Evolutionary conservation across 2,888 invertebrate genomes (phyloP).

Genomic region (Achlya flavicornis): DNA sequence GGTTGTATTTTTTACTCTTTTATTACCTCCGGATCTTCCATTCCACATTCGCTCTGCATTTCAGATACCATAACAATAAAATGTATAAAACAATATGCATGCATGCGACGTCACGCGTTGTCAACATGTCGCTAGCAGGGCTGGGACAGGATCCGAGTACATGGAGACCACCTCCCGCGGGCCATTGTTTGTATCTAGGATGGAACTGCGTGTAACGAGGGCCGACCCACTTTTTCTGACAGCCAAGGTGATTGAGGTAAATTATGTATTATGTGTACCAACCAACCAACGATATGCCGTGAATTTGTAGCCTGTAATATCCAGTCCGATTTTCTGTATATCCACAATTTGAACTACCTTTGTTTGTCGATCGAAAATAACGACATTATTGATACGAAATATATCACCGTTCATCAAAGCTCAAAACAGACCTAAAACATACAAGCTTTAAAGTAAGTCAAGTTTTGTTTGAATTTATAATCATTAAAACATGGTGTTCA

Average conservation of each 20-base stretch:
- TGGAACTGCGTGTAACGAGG: constrained; percentile 6
- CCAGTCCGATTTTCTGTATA: too few species aligned
- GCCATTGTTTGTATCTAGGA: constrained; percentile 9
- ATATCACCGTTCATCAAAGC: not conserved
- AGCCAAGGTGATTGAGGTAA: constrained; percentile 18
- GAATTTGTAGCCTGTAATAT: too few species aligned
- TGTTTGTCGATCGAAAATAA: too few species aligned
- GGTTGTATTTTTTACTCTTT: too few species aligned
- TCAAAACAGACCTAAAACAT: not conserved
- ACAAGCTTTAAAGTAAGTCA: not conserved
- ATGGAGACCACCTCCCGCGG: constrained; percentile 9
- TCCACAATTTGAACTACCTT: too few species aligned
- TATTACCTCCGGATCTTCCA: not conserved
- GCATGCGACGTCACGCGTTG: not conserved
- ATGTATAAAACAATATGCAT: not conserved
- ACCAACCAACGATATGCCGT: not conserved
- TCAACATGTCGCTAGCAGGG: constrained; percentile 4
- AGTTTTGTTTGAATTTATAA: not conserved
- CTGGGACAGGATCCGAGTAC: not conserved
- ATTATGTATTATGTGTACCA: not conserved
- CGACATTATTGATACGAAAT: not conserved
- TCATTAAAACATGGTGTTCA: not conserved
- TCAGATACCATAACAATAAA: not conserved
- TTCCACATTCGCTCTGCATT: not conserved
- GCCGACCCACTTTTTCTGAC: constrained; percentile 16